Base-by-base conservation (phyloP, 2,888 invertebrate genomes). In the Lasioglossum lativentre region DNA sequence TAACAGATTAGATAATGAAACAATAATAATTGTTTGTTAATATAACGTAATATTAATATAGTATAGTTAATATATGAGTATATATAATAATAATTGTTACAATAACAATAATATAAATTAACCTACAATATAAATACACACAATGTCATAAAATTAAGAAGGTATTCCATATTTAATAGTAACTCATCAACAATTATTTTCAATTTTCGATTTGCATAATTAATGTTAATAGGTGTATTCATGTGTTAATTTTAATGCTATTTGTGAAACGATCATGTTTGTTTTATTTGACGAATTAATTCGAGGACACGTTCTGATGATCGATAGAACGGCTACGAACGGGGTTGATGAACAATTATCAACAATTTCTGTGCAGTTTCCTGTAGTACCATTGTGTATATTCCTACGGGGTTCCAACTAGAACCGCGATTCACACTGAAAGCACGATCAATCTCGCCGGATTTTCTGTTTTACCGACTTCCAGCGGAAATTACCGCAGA, bases 391-490 rank as follows among this genome's bases (percentile, higher is more conserved):
- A 38, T 70, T 70, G 80, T 45, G 68, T 40, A 66, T n/a, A 71
- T 78, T 84, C 10, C 82, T 70, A 66, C 80, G 75, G 76, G 82
- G 85, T 86, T 89, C 85, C 83, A 72, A 42, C 34, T 45, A 42
- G 66, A 70, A 85, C 86, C 88, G 66, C 89, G 73, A 73, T 83
- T 77, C 30, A 47, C 47, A 66, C 79, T 71, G 81, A 82, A 80
- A 72, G 82, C 75, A 78, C 84, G 71, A 75, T 82, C 86, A 81
- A 86, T 86, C 47, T 34, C 71, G 12, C n/a, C n/a, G 68, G 77
- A 83, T n/a, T 90, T 73, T 88, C 92, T 88, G 84, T 89, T 80
- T 91, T 91, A 92, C 91, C 91, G 91, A 89, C 92, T 86, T 78
- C 83, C 73, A 87, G 81, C 87, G 89, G 89, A 91, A 89, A 91